Percentiles rank a stretch among this genome's conserved stretches.
phyloP scores from a whole-genome alignment of 2,888 invertebrate genomes.

The Morinoia aosen region DNA sequence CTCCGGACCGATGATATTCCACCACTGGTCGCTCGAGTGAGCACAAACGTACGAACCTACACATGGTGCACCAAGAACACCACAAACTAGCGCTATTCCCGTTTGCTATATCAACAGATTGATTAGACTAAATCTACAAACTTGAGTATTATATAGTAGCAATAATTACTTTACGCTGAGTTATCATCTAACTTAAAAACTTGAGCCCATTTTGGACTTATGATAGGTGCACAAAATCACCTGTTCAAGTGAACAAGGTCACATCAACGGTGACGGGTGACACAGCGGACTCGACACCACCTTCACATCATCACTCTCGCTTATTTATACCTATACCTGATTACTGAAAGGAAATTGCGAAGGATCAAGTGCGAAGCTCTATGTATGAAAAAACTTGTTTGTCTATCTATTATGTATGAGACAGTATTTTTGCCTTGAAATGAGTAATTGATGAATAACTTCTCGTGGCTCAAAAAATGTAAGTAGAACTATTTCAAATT shows the following conservation, averaged over 20 bases:
- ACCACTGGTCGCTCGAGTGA: conserved; percentile 37
- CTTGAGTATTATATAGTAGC: neutral
- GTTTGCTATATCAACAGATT: neutral
- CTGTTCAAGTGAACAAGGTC: conserved; percentile 41
- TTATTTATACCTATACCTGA: neutral
- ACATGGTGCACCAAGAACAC: neutral
- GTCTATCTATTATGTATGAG: neutral
- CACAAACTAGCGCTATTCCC: conserved; percentile 5
- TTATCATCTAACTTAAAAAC: neutral
- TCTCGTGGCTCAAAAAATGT: neutral
- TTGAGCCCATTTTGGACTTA: neutral
- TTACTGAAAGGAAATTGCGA: neutral
- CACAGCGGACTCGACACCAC: conserved; percentile 29
- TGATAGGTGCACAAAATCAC: neutral
- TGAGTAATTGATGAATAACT: neutral
- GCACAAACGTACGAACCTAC: conserved; percentile 26
- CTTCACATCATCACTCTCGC: conserved; percentile 21
- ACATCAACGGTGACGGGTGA: conserved; percentile 43
- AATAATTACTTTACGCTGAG: neutral
- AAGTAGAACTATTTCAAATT: neutral
- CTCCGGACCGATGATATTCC: conserved; percentile 44
- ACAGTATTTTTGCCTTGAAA: neutral
- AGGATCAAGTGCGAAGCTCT: neutral
- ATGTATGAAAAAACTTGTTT: neutral
- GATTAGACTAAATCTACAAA: neutral